phyloP scores from a whole-genome alignment of 2,888 invertebrate species.

The Alviniconcha strummeri region DNA sequence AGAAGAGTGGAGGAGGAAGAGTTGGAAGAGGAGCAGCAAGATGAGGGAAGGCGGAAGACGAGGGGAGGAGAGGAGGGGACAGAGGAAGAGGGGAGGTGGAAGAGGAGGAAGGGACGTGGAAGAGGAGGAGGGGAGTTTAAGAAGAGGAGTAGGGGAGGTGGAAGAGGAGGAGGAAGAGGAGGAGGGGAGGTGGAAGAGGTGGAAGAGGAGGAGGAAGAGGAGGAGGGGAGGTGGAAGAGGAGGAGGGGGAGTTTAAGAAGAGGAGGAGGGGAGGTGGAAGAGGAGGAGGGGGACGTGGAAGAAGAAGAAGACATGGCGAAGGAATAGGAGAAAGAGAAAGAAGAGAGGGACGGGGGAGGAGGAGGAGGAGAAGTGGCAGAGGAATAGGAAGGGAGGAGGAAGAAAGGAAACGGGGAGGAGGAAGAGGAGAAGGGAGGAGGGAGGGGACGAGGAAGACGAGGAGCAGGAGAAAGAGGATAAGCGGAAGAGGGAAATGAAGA shows the following conservation, averaged over 20 bases:
- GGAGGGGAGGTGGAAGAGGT: no score
- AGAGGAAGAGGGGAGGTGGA: no score
- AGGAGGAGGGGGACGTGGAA: not conserved
- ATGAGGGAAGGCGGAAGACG: no score
- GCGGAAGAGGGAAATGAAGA: not conserved
- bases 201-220: not conserved
- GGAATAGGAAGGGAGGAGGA: not conserved
- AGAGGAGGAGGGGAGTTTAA: no score
- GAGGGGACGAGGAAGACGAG: not conserved
- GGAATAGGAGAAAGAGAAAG: not conserved
- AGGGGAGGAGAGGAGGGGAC: no score
- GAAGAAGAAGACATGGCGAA: not conserved
- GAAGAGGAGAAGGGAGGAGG: not conserved
- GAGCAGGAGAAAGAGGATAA: not conserved
- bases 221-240: not conserved
- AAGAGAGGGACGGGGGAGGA: not conserved
- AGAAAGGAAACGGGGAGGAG: not conserved
- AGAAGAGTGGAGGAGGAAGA: no score
- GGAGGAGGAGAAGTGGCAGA: not conserved
- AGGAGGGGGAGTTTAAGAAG: not conserved
- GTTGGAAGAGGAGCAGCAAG: no score
- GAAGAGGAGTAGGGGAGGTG: no score
- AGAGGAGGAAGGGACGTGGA: no score
- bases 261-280: not conserved
- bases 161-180: no score